Conservation (phyloP, 2,888 invertebrate species). For the Conomelus anceps region DNA sequence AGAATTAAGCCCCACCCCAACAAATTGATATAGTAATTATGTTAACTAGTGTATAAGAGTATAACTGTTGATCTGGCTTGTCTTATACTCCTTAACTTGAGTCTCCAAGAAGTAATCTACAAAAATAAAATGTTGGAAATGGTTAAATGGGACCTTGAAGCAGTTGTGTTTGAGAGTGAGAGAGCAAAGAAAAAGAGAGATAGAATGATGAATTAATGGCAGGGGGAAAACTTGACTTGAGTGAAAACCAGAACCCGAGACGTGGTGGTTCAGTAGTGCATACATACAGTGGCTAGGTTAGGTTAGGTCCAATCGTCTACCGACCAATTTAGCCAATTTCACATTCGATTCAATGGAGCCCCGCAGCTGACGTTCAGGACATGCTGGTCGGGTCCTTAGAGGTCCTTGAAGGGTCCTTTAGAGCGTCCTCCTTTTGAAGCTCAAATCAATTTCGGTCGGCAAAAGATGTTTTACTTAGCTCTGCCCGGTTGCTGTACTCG, state of each 20-base stretch:
- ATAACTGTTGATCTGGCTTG: no score
- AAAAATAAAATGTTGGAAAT: no score
- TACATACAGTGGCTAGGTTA: background rate
- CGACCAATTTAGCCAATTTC: background rate
- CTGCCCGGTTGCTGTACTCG: background rate
- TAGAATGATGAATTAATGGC: no score
- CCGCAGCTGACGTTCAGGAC: background rate
- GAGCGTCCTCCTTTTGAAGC: background rate
- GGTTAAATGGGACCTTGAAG: no score
- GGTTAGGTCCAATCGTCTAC: background rate
- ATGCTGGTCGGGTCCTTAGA: background rate
- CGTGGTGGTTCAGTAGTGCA: background rate
- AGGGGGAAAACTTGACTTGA: background rate
- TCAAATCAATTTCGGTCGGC: background rate
- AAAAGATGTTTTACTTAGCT: background rate
- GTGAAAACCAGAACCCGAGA: background rate
- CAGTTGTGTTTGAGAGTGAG: background rate
- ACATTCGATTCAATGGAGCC: background rate
- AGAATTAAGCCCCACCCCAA: no score
- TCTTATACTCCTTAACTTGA: no score
- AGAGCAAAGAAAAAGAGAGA: background rate
- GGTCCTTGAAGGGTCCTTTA: background rate
- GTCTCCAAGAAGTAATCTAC: no score
- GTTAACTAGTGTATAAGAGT: no score
- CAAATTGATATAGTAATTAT: no score